Evolutionary conservation across 2,888 invertebrate species (phyloP), one percentile per base, ranked within the genome.

Genomic region (Labia minor): DNA sequence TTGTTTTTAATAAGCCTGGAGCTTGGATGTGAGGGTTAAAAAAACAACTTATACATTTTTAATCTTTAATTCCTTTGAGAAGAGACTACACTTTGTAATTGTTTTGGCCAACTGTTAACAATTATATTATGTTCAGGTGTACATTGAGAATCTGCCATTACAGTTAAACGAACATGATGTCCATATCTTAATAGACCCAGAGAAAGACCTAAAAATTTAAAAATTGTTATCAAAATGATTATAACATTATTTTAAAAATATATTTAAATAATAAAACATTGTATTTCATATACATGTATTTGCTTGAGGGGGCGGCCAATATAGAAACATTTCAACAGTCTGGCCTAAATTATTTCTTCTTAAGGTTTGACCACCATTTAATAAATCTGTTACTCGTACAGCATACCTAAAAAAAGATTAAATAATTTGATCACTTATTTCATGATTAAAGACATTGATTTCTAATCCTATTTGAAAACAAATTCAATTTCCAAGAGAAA

Each of bases 301-400:
- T 66, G 88, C 87, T 76, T 88, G 89, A 0, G 88, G 87, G 11
- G 89, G 88, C 71, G 87, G 79, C 87, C 87, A 89, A 73, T 87
- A 88, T 66, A 88, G 78, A 0, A 85, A 83, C 61, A 81, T 80
- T 1, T 82, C 82, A 1, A 88, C 81, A 8, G 82, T 81, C 69
- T 87, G 85, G 0, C 87, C 86, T 82, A 49, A 49, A 49, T 16
- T 65, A 67, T n/a, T 62, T 21, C 61, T 11, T 49, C 16, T 49
- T 49, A 14, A 3, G 4, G 49, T 49, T 16, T 49, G 6, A 8
- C 49, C 49, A 49, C n/a, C 49, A 49, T 4, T 16, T 14, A 4
- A 49, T 49, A 85, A 79, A 75, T 86, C 85, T 0, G 87, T 86
- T 67, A 88, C 80, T 0, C 84, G 83, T 0, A 89, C 81, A 0